phyloP scores from a whole-genome alignment of 1,140 invertebrate species.

The Calephelis nemesis region DNA sequence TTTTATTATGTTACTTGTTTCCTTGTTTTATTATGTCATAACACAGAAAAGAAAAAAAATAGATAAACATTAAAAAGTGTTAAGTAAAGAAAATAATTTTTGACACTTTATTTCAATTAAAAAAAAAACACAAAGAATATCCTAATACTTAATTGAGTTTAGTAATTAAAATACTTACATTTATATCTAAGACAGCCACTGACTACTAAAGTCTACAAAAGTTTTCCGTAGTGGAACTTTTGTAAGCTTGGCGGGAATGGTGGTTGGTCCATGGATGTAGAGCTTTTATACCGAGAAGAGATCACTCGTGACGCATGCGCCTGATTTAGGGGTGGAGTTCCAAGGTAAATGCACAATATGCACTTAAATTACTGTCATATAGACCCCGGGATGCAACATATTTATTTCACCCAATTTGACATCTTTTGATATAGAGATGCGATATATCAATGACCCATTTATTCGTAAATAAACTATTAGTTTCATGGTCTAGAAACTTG shows the following conservation, averaged over 20 bases:
- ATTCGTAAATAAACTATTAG: too few relatives aligned
- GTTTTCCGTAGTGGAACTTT: slow-evolving; percentile 20
- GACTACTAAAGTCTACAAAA: slow-evolving; percentile 22
- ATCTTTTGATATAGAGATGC: too few relatives aligned
- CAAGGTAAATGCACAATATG: slow-evolving; percentile 38
- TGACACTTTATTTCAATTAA: too few relatives aligned
- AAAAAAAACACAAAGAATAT: too few relatives aligned
- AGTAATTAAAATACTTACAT: slow-evolving; percentile 29
- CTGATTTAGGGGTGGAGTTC: slow-evolving; percentile 32
- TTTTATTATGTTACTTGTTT: too few relatives aligned
- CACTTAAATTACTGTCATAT: slow-evolving; percentile 26
- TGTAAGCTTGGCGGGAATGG: slow-evolving; percentile 46
- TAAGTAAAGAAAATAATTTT: too few relatives aligned
- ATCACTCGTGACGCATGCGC: slow-evolving; percentile 42
- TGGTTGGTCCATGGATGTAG: slow-evolving; percentile 21
- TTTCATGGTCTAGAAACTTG: too few relatives aligned
- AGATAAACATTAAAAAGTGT: too few relatives aligned
- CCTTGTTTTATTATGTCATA: too few relatives aligned
- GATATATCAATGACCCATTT: too few relatives aligned
- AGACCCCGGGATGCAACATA: neutral
- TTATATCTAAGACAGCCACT: slow-evolving; percentile 22
- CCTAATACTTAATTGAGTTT: too few relatives aligned
- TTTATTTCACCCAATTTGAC: neutral
- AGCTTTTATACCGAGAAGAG: slow-evolving; percentile 43
- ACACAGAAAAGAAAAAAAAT: too few relatives aligned